Conservation (phyloP, 2,797 vertebrate species). For the Tangara arthus region DNA sequence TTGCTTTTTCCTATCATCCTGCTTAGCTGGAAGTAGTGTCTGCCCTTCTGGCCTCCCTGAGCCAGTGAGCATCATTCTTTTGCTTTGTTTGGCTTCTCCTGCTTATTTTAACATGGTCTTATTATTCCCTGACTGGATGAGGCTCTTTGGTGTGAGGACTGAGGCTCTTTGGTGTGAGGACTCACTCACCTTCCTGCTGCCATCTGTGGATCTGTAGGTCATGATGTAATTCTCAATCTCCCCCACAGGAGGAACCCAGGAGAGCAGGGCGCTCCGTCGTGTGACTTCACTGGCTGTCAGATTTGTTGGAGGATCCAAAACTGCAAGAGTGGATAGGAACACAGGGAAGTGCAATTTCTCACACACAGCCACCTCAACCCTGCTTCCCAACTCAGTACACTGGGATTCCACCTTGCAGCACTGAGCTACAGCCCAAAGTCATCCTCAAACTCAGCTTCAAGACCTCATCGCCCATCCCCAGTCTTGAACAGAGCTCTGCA, state of each 20-base stretch:
- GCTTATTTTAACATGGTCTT: background rate
- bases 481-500: background rate
- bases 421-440: background rate
- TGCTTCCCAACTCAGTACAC: background rate
- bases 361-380: background rate
- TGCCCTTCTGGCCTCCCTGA: background rate
- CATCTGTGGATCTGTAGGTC: constrained; percentile 87
- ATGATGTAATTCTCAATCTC: constrained; percentile 95
- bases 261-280: constrained; percentile 89
- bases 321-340: constrained; percentile 66
- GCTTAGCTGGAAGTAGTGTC: background rate
- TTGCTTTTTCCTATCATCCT: background rate
- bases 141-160: no score
- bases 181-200: constrained; percentile 87
- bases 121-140: constrained; percentile 6
- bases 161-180: background rate
- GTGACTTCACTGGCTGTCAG: constrained; percentile 93
- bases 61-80: background rate
- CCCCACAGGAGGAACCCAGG: constrained; percentile 90
- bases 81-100: background rate
- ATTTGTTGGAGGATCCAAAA: constrained; percentile 91
- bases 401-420: background rate
- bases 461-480: background rate
- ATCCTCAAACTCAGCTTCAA: background rate
- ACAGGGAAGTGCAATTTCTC: background rate